Evolutionary conservation across 2,113 vertebrate genomes (phyloP).

Genomic region (Pycnonotus jocosus): DNA sequence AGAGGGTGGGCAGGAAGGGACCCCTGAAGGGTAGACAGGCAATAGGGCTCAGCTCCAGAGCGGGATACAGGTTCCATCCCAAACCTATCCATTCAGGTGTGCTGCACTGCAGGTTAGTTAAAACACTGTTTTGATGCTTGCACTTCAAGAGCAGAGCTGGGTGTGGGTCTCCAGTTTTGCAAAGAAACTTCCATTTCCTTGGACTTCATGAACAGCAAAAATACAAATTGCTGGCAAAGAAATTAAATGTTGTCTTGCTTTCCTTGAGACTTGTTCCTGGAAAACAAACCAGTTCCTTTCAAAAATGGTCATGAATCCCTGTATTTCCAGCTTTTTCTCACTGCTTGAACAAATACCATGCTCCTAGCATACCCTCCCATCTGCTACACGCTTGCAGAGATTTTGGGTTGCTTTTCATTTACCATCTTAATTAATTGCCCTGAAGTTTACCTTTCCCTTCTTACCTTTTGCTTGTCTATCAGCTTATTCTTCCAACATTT

Average conservation of each 20-base stretch:
- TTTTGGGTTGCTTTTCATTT: not conserved
- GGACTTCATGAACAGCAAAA: not conserved
- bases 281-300: not conserved
- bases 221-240: not conserved
- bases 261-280: not conserved
- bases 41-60: not conserved
- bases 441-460: not conserved
- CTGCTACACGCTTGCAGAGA: not conserved
- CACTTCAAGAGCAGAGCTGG: not conserved
- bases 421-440: constrained; percentile 7
- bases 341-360: not conserved
- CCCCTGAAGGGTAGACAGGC: accelerated
- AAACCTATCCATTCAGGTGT: accelerated
- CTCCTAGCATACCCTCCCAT: not conserved
- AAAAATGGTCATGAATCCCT: too few species aligned
- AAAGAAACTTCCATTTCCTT: not conserved
- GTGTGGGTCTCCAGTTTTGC: not conserved
- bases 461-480: constrained; percentile 13
- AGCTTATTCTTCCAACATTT: not conserved
- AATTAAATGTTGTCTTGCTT: not conserved
- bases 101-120: not conserved
- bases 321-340: not conserved
- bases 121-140: accelerated
- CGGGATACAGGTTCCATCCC: not conserved
- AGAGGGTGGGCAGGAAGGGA: not conserved